Base-by-base conservation (phyloP, 2,113 vertebrate species). In the Ictidomys tridecemlineatus region DNA sequence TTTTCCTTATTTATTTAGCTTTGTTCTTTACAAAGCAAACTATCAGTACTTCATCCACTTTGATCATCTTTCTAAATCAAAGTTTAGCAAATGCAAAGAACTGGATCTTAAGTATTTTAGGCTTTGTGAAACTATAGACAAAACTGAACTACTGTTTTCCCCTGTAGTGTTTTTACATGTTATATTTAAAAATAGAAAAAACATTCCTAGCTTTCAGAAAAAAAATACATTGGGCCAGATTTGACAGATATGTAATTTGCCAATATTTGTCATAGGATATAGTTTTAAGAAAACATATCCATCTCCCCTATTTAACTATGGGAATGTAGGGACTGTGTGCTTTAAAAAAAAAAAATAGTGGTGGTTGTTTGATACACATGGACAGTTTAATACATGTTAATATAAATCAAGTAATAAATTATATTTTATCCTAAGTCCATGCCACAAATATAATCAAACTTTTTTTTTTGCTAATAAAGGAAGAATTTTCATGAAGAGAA, bases 281-380 rank as follows among this genome's bases (percentile, higher is more conserved):
- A 58, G 34, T 34, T 77, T 61, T 45, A 37, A 8, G 16, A 42
- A 69, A 79, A 70, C 48, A 39, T 11, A 89, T n/a, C 5, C 2
- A 18, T 70, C 2, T 48, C 17, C n/a, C 12, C 0, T 5, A 92
- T 37, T 91, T 83, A 65, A 65, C 4, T 79, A 39, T 77, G 22
- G 26, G 5, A 78, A 28, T 16, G 1, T 32, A 70, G 5, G 2
- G 6, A 74, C 0, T 73, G 6, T 51, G 18, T 63, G 1, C 4
- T 74, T 58, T 69, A 61, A 56, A 63, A 61, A 61, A 61, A 67
- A 42, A 45, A 45, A 74, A 11, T 67, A 42, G 0, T 77, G 51
- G 39, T 72, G 85, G 74, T 88, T 72, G 7, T 63, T 84, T 65
- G 2, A 1, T 69, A 39, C 4, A 76, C 8, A 74, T 39, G 77